A percentile compares a stretch with the other conserved stretches of the same genome.
These are phyloP conservation scores for Nycticryphes semicollaris DNA, from an alignment of 2,113 vertebrate species.

Conservation along the genomic window DNA sequence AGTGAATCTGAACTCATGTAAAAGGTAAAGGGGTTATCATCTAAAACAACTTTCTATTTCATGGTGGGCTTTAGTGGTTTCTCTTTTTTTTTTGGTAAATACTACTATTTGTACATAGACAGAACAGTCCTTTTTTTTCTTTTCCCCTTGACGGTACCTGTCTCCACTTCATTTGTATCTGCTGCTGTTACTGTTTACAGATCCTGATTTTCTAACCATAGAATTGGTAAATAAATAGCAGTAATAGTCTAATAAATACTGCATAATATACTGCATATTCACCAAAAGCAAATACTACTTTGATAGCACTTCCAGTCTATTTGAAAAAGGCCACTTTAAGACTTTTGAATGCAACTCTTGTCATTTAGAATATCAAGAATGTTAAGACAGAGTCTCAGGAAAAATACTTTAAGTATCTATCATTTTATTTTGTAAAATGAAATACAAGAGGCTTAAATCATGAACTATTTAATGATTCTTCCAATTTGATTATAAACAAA, in stretches of 20 bases:
- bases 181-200: neutral
- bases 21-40: neutral
- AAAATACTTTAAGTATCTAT: neutral
- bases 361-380: neutral
- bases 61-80: accelerated
- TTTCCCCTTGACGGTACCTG: neutral
- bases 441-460: neutral
- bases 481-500: neutral
- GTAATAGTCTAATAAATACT: neutral
- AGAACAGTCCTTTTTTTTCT: neutral
- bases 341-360: neutral
- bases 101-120: neutral
- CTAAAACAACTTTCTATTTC: neutral
- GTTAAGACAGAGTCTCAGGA: neutral
- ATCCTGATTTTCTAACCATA: neutral
- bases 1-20: neutral
- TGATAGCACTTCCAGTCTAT: neutral
- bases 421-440: neutral
- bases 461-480: neutral
- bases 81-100: neutral
- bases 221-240: neutral
- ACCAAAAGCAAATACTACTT: neutral
- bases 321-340: neutral
- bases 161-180: neutral
- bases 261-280: neutral